Conservation (phyloP, 2,888 invertebrate genomes). For the Campoplex nolae region DNA sequence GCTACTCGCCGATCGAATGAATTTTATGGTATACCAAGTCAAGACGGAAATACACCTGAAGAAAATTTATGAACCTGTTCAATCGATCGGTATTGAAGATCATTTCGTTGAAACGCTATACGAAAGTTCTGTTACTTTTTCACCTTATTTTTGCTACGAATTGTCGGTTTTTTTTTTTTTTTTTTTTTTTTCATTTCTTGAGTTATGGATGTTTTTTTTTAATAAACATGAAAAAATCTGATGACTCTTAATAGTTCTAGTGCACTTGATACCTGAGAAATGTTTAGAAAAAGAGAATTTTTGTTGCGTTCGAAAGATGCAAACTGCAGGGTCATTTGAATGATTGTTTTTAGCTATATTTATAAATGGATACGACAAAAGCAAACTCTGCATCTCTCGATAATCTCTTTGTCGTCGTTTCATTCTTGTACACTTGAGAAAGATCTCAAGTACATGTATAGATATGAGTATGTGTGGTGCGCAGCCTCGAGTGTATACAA, state of each 20-base stretch:
- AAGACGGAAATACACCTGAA: neutral
- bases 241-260: too few species aligned
- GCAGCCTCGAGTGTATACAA: conserved; percentile 24
- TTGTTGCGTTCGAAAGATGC: neutral
- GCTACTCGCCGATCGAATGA: neutral
- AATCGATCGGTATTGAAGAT: neutral
- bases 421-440: conserved; percentile 9
- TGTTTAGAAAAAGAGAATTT: neutral
- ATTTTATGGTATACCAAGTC: neutral
- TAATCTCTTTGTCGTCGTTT: conserved; percentile 31
- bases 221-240: neutral
- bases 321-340: neutral
- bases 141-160: too few species aligned
- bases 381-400: conserved; percentile 13
- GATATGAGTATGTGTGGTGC: conserved; percentile 8
- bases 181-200: neutral
- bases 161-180: too few species aligned
- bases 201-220: neutral
- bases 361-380: neutral
- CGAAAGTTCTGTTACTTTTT: neutral
- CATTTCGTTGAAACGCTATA: neutral
- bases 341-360: conserved; percentile 1
- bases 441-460: neutral
- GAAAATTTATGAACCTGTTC: neutral
- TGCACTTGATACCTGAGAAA: too few species aligned